Evolutionary conservation across 2,888 invertebrate genomes (phyloP).

Genomic region (Allygus modestus): DNA sequence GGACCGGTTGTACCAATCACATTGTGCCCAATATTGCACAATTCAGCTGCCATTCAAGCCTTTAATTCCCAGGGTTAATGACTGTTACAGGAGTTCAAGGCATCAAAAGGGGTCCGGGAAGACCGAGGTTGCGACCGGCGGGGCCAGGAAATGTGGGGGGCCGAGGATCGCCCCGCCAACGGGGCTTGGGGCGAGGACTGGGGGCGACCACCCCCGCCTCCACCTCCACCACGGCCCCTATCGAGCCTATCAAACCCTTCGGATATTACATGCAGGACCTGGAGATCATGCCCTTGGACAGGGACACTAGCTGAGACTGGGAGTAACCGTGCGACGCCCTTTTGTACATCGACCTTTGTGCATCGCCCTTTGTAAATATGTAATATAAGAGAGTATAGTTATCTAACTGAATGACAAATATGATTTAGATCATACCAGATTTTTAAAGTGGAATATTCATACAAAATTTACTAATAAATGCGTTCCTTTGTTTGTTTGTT

Average conservation of each 20-base stretch:
- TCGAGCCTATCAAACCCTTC: constrained; percentile 65
- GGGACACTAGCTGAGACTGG: constrained; percentile 38
- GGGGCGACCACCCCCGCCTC: constrained; percentile 9
- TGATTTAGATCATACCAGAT: no score
- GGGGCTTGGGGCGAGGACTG: constrained; percentile 38
- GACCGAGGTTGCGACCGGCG: constrained; percentile 82
- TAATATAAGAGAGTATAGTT: not conserved
- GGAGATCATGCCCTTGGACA: constrained; percentile 60
- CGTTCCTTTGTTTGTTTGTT: no score
- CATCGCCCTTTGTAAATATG: not conserved
- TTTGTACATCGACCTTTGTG: not conserved
- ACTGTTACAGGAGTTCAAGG: not conserved
- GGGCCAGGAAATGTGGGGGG: constrained; percentile 82
- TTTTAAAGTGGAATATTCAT: no score
- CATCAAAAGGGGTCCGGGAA: constrained; percentile 79
- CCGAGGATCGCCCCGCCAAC: constrained; percentile 75
- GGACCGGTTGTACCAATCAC: no score
- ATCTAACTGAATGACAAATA: no score
- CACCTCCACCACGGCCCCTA: not conserved
- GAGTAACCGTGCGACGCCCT: not conserved
- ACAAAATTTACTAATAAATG: no score
- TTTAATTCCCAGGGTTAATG: no score
- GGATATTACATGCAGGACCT: constrained; percentile 64
- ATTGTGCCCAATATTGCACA: no score
- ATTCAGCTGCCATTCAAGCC: no score